These are phyloP conservation scores for Elanus axillaris DNA, from an alignment of 2,113 vertebrate species.

Conservation along the genomic window DNA sequence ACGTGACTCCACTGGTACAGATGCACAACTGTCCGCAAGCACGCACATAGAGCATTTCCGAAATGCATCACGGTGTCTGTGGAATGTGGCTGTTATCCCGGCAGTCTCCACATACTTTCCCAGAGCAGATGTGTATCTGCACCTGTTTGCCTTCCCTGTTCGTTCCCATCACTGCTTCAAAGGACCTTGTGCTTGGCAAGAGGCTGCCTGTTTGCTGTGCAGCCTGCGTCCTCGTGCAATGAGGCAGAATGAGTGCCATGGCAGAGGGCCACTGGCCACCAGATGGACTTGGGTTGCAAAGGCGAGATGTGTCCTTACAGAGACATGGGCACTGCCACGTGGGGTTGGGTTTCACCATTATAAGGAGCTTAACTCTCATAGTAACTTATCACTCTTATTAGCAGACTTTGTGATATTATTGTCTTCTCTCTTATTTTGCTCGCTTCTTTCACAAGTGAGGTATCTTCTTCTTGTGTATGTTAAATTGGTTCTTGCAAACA, in stretches of 20 bases:
- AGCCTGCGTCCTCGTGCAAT: background rate
- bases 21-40: fast-evolving
- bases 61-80: background rate
- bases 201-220: fast-evolving
- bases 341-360: background rate
- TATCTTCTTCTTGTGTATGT: background rate
- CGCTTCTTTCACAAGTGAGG: background rate
- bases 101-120: background rate
- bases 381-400: background rate
- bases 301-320: background rate
- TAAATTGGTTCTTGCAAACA: background rate
- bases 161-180: background rate
- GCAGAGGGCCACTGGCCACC: background rate
- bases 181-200: background rate
- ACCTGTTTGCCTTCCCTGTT: background rate
- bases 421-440: background rate
- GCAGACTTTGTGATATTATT: background rate
- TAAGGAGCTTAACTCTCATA: background rate
- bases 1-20: background rate
- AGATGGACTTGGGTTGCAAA: background rate
- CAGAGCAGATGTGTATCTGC: background rate
- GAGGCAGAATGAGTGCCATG: fast-evolving
- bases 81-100: background rate
- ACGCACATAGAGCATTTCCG: background rate
- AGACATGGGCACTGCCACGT: fast-evolving